Evolutionary conservation across 2,888 invertebrate species (phyloP).

Genomic region (Hipparchia semele): DNA sequence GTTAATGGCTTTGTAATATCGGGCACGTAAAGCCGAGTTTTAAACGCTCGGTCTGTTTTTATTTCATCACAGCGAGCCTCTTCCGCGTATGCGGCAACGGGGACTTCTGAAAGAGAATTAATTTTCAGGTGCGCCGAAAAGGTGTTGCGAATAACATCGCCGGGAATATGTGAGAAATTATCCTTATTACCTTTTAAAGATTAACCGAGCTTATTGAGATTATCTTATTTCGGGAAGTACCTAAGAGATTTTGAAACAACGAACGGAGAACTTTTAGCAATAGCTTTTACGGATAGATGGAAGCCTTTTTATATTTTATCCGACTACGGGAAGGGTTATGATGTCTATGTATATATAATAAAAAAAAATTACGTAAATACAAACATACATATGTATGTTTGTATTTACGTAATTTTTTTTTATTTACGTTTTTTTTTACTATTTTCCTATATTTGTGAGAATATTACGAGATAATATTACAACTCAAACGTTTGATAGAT

Average conservation of each 20-base stretch:
- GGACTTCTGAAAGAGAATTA: conserved; percentile 14
- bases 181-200: conserved; percentile 47
- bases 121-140: conserved; percentile 49
- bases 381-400: too few relatives aligned
- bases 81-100: conserved; percentile 18
- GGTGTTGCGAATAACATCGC: conserved; percentile 34
- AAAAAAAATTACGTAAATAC: too few relatives aligned
- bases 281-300: too few relatives aligned
- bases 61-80: conserved; percentile 46
- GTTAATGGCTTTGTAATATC: conserved; percentile 66
- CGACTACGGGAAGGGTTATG: too few relatives aligned
- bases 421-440: too few relatives aligned
- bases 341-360: too few relatives aligned
- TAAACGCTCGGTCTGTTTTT: conserved; percentile 48
- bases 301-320: too few relatives aligned
- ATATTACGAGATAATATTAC: too few relatives aligned
- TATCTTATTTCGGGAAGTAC: background rate
- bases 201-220: conserved; percentile 28
- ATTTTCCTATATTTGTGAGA: too few relatives aligned
- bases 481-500: too few relatives aligned
- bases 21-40: conserved; percentile 38
- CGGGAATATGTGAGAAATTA: conserved; percentile 59
- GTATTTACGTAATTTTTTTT: too few relatives aligned
- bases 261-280: too few relatives aligned
- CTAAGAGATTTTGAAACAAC: background rate